phyloP scores from a whole-genome alignment of 2,113 vertebrate genomes.

The Gavia stellata region DNA sequence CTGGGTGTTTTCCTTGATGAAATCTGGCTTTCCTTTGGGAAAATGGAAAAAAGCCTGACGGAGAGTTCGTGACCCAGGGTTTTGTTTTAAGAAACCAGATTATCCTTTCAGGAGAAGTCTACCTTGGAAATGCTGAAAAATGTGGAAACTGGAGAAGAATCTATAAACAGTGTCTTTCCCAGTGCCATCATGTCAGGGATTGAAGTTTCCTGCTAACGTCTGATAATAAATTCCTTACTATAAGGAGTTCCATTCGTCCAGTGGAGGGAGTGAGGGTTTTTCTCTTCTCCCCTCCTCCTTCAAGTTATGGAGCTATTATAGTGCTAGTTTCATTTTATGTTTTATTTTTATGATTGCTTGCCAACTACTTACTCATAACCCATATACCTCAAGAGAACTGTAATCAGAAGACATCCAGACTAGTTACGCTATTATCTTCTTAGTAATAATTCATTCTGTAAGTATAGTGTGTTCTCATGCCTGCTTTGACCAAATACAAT shows the following conservation, averaged over 20 bases:
- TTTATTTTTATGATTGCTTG: constrained; percentile 6
- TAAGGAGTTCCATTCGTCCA: background rate
- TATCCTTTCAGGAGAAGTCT: background rate
- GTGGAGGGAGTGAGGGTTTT: background rate
- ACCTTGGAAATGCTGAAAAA: background rate
- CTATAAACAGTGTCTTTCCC: background rate
- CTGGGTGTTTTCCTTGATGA: background rate
- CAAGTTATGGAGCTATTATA: background rate
- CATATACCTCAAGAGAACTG: background rate
- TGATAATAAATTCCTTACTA: background rate
- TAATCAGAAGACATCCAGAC: constrained; percentile 25
- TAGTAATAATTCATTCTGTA: constrained; percentile 27
- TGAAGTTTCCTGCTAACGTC: background rate
- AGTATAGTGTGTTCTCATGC: constrained; percentile 15
- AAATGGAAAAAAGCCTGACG: background rate
- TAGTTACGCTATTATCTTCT: constrained; percentile 11
- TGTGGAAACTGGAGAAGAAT: background rate
- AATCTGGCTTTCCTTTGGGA: background rate
- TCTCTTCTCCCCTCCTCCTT: background rate
- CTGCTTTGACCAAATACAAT: background rate
- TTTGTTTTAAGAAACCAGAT: background rate
- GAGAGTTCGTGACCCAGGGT: background rate
- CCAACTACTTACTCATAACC: constrained; percentile 48
- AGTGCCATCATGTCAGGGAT: background rate
- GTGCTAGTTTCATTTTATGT: constrained; percentile 4